Evolutionary conservation across 37 sponge, comb jelly and placozoan genomes (phyloP).

Genomic region (Cladorhizidae sp.): DNA sequence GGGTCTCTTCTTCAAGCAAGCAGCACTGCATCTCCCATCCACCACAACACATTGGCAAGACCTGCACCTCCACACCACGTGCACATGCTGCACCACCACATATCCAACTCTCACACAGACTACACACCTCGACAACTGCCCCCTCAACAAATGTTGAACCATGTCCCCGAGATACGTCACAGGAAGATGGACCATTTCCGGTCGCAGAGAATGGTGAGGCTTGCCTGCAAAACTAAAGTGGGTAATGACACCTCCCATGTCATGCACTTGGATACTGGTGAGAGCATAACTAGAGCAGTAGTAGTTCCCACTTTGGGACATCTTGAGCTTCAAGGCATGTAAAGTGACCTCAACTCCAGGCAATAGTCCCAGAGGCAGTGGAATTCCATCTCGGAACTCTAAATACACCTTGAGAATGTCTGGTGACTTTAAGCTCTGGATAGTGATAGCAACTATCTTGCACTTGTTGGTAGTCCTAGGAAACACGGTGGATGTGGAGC

Average conservation of each 20-base stretch:
- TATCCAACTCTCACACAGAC: slow-evolving; percentile 26
- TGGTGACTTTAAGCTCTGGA: slow-evolving; percentile 10
- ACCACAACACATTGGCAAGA: slow-evolving; percentile 29
- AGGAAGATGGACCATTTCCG: slow-evolving; percentile 15
- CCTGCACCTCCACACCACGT: slow-evolving; percentile 29
- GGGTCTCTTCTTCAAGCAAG: slow-evolving; percentile 19
- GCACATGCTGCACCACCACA: slow-evolving; percentile 9
- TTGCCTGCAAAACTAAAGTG: neutral
- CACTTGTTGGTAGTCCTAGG: neutral
- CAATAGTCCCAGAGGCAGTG: slow-evolving; percentile 31
- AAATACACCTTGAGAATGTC: slow-evolving; percentile 46
- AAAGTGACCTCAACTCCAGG: slow-evolving; percentile 40
- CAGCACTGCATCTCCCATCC: slow-evolving; percentile 18
- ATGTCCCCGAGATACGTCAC: slow-evolving; percentile 9
- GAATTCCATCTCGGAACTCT: neutral
- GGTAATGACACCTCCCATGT: neutral
- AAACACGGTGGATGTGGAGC: neutral
- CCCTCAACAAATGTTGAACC: neutral
- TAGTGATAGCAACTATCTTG: slow-evolving; percentile 24
- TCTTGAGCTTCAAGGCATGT: slow-evolving; percentile 12
- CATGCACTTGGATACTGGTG: slow-evolving; percentile 22
- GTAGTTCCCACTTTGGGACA: slow-evolving; percentile 26
- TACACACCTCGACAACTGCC: slow-evolving; percentile 12
- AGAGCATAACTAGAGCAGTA: slow-evolving; percentile 23
- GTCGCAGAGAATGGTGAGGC: neutral